Conservation (phyloP, 2,888 invertebrate species). For the Therioaphis trifolii region DNA sequence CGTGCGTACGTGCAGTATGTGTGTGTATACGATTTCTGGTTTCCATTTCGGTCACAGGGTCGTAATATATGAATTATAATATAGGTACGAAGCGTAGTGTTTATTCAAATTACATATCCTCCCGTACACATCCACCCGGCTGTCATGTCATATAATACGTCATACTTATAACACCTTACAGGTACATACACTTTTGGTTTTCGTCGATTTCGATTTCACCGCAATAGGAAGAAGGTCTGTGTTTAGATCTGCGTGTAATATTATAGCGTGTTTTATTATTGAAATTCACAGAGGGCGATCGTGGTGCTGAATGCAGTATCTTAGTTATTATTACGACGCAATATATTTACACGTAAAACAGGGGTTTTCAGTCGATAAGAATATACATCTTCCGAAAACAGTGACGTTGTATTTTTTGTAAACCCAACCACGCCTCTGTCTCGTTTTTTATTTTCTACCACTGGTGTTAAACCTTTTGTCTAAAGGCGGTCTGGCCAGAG, state of each 20-base stretch:
- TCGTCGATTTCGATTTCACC: neutral
- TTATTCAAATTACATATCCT: constrained; percentile 5
- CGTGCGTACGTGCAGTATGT: neutral
- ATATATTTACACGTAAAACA: neutral
- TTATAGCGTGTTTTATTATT: too few species aligned
- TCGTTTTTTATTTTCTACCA: neutral
- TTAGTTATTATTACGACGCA: neutral
- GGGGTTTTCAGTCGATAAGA: neutral
- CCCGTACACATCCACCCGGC: too few species aligned
- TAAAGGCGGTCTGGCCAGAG: neutral
- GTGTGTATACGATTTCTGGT: constrained; percentile 13
- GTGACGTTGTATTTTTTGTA: too few species aligned
- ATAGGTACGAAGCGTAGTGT: neutral
- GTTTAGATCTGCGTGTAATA: too few species aligned
- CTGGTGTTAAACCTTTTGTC: neutral
- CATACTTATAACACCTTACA: too few species aligned
- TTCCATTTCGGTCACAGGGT: neutral
- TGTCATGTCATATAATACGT: neutral
- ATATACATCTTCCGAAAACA: too few species aligned
- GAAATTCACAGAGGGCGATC: too few species aligned
- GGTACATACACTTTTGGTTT: too few species aligned
- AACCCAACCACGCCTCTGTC: neutral
- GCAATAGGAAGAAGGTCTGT: neutral
- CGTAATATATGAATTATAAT: neutral
- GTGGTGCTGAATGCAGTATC: too few species aligned